Conservation (phyloP, 1,140 invertebrate species). For the Holcopasites calliopsidis region DNA sequence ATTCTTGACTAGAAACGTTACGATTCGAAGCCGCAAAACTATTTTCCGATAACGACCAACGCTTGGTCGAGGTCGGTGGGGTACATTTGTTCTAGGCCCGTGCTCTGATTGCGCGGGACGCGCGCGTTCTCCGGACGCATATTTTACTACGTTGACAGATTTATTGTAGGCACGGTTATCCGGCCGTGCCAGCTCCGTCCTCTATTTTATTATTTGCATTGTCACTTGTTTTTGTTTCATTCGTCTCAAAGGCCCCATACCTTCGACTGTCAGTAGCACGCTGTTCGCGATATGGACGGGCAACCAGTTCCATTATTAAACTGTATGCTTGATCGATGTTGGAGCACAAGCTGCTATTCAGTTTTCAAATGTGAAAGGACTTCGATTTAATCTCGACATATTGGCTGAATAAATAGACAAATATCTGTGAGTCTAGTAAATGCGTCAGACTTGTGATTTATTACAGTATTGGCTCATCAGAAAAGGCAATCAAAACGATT, state of each 20-base stretch:
- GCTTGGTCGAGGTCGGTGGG: slow-evolving; percentile 54
- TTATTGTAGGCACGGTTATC: slow-evolving; percentile 68
- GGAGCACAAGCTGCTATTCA: background rate
- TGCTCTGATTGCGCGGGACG: slow-evolving; percentile 66
- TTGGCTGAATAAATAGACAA: no score
- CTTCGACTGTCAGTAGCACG: slow-evolving; percentile 41
- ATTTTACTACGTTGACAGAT: slow-evolving; percentile 71
- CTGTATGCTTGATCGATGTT: slow-evolving; percentile 10
- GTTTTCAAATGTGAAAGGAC: background rate
- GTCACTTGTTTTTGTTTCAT: slow-evolving; percentile 52
- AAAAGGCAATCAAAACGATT: no score
- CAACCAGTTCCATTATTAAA: slow-evolving; percentile 45
- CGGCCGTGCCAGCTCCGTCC: slow-evolving; percentile 61
- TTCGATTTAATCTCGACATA: no score
- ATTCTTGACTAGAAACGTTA: slow-evolving; percentile 27
- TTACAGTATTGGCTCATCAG: no score
- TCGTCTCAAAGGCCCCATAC: slow-evolving; percentile 39
- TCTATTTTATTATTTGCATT: slow-evolving; percentile 66
- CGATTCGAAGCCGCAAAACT: slow-evolving; percentile 65
- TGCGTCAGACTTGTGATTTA: no score
- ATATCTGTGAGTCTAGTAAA: no score
- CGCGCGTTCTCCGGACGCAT: slow-evolving; percentile 65
- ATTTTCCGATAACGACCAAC: slow-evolving; percentile 73
- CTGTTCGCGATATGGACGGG: slow-evolving; percentile 9
- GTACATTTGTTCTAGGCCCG: slow-evolving; percentile 70